Base-by-base conservation (phyloP, 2,113 vertebrate species). In the Anhinga anhinga region DNA sequence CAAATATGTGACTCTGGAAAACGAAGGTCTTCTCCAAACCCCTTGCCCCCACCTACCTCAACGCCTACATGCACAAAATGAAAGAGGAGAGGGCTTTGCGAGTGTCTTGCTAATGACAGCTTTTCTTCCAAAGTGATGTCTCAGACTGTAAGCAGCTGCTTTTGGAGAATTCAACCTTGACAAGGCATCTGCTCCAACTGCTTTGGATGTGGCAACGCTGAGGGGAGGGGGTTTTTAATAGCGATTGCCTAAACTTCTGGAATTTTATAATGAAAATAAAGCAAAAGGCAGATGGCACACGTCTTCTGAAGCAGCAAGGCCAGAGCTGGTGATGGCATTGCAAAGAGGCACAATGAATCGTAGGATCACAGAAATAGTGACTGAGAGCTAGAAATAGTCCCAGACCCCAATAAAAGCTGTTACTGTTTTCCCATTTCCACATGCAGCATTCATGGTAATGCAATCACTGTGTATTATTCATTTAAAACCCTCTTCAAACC, bases 141-240 rank as follows among this genome's bases (percentile, higher is more conserved):
- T 93, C 12, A 49, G 55, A 73, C 69, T 69, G 82, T 13, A 69
- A 92, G 92, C 87, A 96, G 77, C 81, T 97, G 93, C 77, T 92
- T 74, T 63, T 84, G 79, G 82, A 89, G 95, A 86, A 82, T n/a
- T 93, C 91, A 96, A 1, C 82, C 93, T 95, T 81, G 69, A 89
- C 90, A 80, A 89, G 71, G 52, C 92, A 86, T 93, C 96, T 95
- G 67, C 47, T 95, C 62, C 92, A 52, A 27, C 86, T 77, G 59
- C 88, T 76, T 59, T 18, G 87, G 88, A n/a, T 69, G 45, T 25
- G 90, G 44, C 25, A 58, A 42, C 18, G 9, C 69, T 70, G 65
- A 16, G 27, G 61, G 69, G 20, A 11, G 67, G 42, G 7, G 21
- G 1, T 2, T 40, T 79, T 91, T 88, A 30, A 3, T 32, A 85